Conservation (phyloP, 2,797 vertebrate species). For the Danio aesculapii region DNA sequence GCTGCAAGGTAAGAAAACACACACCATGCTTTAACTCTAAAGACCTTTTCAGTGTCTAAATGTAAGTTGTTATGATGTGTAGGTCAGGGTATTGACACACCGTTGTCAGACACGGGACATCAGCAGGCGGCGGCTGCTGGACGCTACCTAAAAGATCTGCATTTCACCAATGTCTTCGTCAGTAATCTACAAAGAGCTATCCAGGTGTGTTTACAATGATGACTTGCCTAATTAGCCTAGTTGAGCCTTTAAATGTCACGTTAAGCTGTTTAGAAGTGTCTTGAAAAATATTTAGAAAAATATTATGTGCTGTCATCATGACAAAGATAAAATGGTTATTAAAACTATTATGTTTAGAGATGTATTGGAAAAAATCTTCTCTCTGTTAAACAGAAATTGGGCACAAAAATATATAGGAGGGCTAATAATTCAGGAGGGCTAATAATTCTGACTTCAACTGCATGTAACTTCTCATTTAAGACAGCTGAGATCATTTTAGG, state of each 20-base stretch:
- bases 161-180: conserved; percentile 86
- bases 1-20: conserved; percentile 85
- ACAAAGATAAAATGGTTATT: too few relatives aligned
- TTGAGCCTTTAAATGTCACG: too few relatives aligned
- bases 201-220: conserved; percentile 76
- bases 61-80: conserved; percentile 47
- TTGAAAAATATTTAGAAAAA: too few relatives aligned
- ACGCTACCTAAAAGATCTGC: conserved; percentile 81
- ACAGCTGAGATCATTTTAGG: conserved; percentile 79
- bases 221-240: too few relatives aligned
- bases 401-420: too few relatives aligned
- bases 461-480: conserved; percentile 55
- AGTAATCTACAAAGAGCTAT: conserved; percentile 91
- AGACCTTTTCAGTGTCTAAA: conserved; percentile 56
- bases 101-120: conserved; percentile 83
- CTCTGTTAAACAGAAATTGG: too few relatives aligned
- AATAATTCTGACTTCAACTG: too few relatives aligned
- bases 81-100: conserved; percentile 88
- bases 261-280: too few relatives aligned
- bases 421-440: too few relatives aligned
- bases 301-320: too few relatives aligned
- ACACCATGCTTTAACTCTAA: not conserved
- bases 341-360: too few relatives aligned
- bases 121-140: conserved; percentile 88
- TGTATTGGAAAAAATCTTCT: too few relatives aligned